Base-by-base conservation (phyloP, 2,797 vertebrate species). In the Hypotaenidia okinawae region DNA sequence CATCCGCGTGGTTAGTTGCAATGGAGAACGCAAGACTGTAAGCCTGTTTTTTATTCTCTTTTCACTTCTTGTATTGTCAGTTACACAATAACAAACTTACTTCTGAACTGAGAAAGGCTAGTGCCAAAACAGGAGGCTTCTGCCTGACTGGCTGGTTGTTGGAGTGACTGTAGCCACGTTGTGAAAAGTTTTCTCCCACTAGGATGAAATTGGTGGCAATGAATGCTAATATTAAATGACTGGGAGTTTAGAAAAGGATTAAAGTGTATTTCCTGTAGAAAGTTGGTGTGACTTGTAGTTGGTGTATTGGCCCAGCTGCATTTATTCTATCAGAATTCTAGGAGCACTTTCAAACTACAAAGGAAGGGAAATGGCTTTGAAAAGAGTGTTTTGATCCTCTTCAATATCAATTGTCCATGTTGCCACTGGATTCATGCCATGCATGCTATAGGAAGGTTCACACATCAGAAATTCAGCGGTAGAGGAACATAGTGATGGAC, bases 1-100 rank as follows among this genome's bases (percentile, higher is more conserved):
- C 92, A 97, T 98, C 96, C 97, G 93, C 0, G 97, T 98, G 95
- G 97, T 97, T 28, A 86, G 97, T 52, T 95, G 41, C 63, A 94
- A 90, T 91, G 96, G 95, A 89, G 91, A 93, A 87, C 94, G 95
- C 97, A 97, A 97, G 81, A 96, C 93, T 52, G 98, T 98, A 97
- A 98, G 98, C 61, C 25, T 37, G 61, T 2, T 24, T 89, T 90
- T 91, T 30, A 5, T 37, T 78, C 77, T 43, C 43, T 86, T 57
- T 66, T 28, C 74, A 28, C 18, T 30, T 62, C 86, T 78, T 43
- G 3, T 30, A 7, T 43, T 16, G 39, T 11, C 39, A 24, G 13
- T 81, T 54, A 66, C 41, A 21, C 1, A 13, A 9, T 35, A 39
- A 67, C 43, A 30, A 33, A 2, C 28, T 51, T 8, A 4, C 10